A percentile compares a stretch with the other conserved stretches of the same genome.
phyloP scores from a whole-genome alignment of 2,888 invertebrate genomes.

The Pristionchus fissidentatus region DNA sequence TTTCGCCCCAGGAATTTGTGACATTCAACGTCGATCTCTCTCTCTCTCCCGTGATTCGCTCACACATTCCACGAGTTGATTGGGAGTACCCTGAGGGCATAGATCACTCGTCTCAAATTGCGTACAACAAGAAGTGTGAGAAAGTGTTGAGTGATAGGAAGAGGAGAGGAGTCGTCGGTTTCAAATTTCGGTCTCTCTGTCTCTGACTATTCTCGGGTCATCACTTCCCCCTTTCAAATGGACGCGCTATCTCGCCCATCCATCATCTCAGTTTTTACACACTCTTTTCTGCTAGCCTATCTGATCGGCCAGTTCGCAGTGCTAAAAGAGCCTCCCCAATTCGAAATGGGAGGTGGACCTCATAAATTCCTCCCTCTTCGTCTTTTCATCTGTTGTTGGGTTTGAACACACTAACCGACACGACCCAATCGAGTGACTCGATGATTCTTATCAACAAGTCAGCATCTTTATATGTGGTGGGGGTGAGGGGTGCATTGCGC shows the following conservation, averaged over 20 bases:
- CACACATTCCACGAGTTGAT: no score
- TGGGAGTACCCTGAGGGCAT: background rate
- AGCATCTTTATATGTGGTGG: constrained; percentile 28
- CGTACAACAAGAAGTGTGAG: background rate
- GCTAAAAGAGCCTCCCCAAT: constrained; percentile 6
- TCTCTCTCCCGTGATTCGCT: background rate
- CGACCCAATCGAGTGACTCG: constrained; percentile 7
- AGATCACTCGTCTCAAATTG: constrained; percentile 13
- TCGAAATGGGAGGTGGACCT: background rate
- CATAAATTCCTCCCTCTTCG: background rate
- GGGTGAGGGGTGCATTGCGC: background rate
- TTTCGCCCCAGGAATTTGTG: background rate
- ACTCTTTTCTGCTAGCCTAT: no score
- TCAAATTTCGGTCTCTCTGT: background rate
- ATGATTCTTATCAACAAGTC: constrained; percentile 4
- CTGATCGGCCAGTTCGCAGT: background rate
- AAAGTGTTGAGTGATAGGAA: background rate
- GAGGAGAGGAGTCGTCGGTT: background rate
- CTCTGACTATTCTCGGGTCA: background rate
- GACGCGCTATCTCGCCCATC: no score
- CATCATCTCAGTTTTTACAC: no score
- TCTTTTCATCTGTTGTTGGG: no score
- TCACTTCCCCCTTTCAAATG: no score
- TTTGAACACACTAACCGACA: no score
- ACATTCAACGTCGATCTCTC: background rate